Conservation (phyloP, 2,113 vertebrate species). For the Myotis brandtii region DNA sequence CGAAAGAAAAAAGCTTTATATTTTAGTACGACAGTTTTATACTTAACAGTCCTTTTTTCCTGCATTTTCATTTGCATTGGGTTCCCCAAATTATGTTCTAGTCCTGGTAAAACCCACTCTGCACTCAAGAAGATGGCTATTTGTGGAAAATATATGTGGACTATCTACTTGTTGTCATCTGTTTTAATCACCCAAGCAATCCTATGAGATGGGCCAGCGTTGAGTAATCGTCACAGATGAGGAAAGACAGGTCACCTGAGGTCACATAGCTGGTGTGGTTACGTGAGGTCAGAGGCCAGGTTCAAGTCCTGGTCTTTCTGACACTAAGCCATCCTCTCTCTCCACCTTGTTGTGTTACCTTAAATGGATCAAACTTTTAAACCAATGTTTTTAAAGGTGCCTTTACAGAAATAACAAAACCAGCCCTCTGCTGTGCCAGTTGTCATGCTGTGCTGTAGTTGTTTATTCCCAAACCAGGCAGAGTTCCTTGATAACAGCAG, state of each 20-base stretch:
- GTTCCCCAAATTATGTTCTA: background rate
- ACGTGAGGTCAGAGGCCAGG: background rate
- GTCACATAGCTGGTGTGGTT: background rate
- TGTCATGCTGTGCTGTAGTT: background rate
- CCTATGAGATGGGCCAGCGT: background rate
- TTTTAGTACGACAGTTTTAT: background rate
- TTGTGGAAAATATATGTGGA: background rate
- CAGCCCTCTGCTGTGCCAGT: background rate
- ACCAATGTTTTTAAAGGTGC: background rate
- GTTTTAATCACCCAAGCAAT: background rate
- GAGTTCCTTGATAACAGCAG: background rate
- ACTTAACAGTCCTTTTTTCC: background rate
- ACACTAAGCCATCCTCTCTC: slow-evolving; percentile 64
- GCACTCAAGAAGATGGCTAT: background rate
- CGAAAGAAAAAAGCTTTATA: background rate
- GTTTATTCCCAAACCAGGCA: background rate
- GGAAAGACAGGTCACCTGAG: background rate
- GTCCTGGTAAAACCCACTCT: background rate
- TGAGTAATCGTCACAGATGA: background rate
- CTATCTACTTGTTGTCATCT: background rate
- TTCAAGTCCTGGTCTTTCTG: slow-evolving; percentile 78
- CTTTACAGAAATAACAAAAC: background rate
- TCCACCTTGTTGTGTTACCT: background rate
- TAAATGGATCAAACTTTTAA: background rate
- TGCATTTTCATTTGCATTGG: background rate